Percentiles rank a stretch among this genome's conserved stretches.
Conservation (phyloP, 2,888 invertebrate genomes). For the Meiosimyza platycephala region DNA sequence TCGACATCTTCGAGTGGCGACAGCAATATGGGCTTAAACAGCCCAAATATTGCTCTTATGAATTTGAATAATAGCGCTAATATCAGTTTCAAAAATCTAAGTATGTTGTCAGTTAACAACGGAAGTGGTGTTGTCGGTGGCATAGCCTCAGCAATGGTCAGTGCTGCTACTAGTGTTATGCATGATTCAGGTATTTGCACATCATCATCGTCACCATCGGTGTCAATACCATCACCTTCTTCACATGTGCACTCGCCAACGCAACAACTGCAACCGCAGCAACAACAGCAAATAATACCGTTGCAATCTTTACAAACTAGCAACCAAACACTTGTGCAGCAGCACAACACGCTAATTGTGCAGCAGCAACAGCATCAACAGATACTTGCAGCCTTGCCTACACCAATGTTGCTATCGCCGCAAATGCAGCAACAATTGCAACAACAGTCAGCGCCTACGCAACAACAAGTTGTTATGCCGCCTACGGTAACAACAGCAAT, state of each 20-base stretch:
- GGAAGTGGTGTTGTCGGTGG: conserved; percentile 33
- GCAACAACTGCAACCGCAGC: conserved; percentile 46
- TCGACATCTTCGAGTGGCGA: conserved; percentile 67
- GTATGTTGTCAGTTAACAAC: conserved; percentile 35
- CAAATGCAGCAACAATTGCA: conserved; percentile 45
- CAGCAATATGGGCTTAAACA: conserved; percentile 63
- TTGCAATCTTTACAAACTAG: conserved; percentile 28
- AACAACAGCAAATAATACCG: conserved; percentile 40
- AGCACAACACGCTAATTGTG: conserved; percentile 24
- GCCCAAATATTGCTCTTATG: conserved; percentile 54
- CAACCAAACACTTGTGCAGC: conserved; percentile 40
- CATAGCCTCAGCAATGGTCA: conserved; percentile 39
- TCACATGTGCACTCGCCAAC: conserved; percentile 63
- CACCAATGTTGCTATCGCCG: conserved; percentile 55
- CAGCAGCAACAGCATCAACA: conserved; percentile 49
- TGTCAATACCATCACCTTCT: conserved; percentile 65
- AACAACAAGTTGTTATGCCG: conserved; percentile 17
- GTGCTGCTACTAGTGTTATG: conserved; percentile 50
- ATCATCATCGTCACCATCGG: conserved; percentile 65
- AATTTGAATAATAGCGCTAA: conserved; percentile 15
- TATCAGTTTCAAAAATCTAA: conserved; percentile 33
- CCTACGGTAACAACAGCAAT: conserved; percentile 35
- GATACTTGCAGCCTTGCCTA: conserved; percentile 53
- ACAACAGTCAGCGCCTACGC: conserved; percentile 5
- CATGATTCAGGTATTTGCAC: conserved; percentile 66